phyloP scores from a whole-genome alignment of 2,888 invertebrate species.

The Pterobdella sp. region DNA sequence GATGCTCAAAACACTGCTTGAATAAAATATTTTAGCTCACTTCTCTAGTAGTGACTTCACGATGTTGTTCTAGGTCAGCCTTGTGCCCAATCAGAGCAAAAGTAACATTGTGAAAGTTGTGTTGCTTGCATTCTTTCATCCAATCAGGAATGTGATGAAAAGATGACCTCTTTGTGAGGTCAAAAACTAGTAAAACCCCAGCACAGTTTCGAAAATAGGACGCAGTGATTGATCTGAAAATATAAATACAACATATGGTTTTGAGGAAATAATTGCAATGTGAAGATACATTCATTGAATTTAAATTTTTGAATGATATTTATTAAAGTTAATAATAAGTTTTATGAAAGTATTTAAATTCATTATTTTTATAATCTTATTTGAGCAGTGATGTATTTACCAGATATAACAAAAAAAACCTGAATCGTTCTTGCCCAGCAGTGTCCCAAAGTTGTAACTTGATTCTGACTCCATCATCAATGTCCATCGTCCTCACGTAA shows the following conservation, averaged over 20 bases:
- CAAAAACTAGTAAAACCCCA: conserved; percentile 21
- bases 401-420: background rate
- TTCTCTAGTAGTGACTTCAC: conserved; percentile 22
- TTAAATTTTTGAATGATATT: too few relatives aligned
- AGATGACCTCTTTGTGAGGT: conserved; percentile 22
- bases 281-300: too few relatives aligned
- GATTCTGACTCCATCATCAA: conserved; percentile 9
- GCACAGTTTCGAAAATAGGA: conserved; percentile 27
- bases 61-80: conserved; percentile 13
- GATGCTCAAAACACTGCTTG: too few relatives aligned
- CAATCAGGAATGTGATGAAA: conserved; percentile 24
- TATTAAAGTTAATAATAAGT: too few relatives aligned
- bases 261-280: too few relatives aligned
- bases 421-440: conserved; percentile 27
- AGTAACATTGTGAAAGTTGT: background rate
- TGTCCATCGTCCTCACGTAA: conserved; percentile 20
- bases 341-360: too few relatives aligned
- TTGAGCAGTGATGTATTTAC: too few relatives aligned
- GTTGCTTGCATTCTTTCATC: conserved; percentile 27
- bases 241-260: too few relatives aligned
- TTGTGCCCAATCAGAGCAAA: conserved; percentile 23
- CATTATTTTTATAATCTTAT: too few relatives aligned
- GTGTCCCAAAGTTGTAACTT: conserved; percentile 28
- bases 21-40: background rate
- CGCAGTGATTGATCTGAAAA: conserved; percentile 26